A percentile compares a stretch with the other conserved stretches of the same genome.
These are phyloP conservation scores for Brenthis ino DNA, from an alignment of 2,888 invertebrate genomes.

Conservation along the genomic window DNA sequence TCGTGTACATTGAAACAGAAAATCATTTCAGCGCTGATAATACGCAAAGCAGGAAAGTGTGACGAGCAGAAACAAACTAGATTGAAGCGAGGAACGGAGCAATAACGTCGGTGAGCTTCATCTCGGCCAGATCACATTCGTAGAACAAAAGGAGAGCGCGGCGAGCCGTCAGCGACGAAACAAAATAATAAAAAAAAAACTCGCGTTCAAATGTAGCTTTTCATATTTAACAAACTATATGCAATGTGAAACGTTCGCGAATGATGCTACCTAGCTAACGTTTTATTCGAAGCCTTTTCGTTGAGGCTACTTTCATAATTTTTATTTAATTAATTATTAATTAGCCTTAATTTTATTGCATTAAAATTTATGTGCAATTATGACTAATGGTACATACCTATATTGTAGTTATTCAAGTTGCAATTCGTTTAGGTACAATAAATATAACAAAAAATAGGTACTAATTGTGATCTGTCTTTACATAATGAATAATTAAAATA, in stretches of 20 bases:
- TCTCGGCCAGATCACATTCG: slow-evolving; percentile 78
- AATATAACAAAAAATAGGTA: too few species aligned
- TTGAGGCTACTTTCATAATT: slow-evolving; percentile 22
- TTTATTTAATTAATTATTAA: slow-evolving; percentile 29
- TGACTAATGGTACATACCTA: too few species aligned
- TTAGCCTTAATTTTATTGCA: slow-evolving; percentile 16
- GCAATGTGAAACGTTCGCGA: slow-evolving; percentile 56
- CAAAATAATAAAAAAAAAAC: slow-evolving; percentile 59
- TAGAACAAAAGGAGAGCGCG: slow-evolving; percentile 73
- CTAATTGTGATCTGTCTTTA: too few species aligned
- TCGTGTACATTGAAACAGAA: slow-evolving; percentile 50
- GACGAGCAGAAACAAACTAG: slow-evolving; percentile 67
- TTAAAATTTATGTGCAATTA: background rate
- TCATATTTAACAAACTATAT: slow-evolving; percentile 71
- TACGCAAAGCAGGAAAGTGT: slow-evolving; percentile 61
- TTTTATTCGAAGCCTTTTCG: slow-evolving; percentile 23
- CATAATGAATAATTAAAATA: too few species aligned
- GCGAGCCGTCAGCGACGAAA: slow-evolving; percentile 63
- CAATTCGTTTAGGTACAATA: too few species aligned
- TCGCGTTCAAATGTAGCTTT: slow-evolving; percentile 71
- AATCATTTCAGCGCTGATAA: slow-evolving; percentile 61
- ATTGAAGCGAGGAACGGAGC: slow-evolving; percentile 66
- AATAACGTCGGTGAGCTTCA: slow-evolving; percentile 72
- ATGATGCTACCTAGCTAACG: slow-evolving; percentile 45
- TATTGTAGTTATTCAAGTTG: too few species aligned